Conservation (phyloP, 2,113 vertebrate genomes). For the Pelecanus crispus region DNA sequence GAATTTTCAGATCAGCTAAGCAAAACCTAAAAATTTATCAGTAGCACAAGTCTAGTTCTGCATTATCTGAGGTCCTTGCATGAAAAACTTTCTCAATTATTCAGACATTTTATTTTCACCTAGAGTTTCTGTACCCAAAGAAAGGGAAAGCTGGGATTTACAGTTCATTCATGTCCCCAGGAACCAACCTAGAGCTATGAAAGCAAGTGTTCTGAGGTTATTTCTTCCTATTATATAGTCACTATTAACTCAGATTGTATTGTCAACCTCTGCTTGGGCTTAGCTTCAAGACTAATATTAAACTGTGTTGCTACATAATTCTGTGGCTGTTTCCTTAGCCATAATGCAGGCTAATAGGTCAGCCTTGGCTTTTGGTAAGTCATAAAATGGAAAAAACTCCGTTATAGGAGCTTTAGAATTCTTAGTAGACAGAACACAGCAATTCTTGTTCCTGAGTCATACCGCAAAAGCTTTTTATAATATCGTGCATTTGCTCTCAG, state of each 20-base stretch:
- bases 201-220: not conserved
- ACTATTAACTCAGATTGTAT: not conserved
- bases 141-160: not conserved
- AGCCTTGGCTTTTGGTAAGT: not conserved
- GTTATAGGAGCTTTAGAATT: conserved; percentile 2
- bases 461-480: conserved; percentile 17
- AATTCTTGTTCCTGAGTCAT: conserved; percentile 41
- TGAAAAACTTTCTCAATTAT: not conserved
- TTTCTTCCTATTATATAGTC: not conserved
- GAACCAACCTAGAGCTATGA: not conserved
- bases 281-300: not conserved
- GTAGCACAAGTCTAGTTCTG: not conserved
- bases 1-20: not conserved
- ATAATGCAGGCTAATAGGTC: conserved; percentile 19
- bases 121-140: not conserved
- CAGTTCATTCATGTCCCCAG: not conserved
- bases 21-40: not conserved
- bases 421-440: not conserved
- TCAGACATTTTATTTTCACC: not conserved
- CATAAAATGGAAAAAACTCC: not conserved
- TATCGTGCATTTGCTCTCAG: not conserved
- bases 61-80: not conserved
- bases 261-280: not conserved
- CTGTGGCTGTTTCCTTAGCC: not conserved
- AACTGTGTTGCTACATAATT: not conserved